phyloP scores from a whole-genome alignment of 2,888 invertebrate genomes.

The Scaeva pyrastri region DNA sequence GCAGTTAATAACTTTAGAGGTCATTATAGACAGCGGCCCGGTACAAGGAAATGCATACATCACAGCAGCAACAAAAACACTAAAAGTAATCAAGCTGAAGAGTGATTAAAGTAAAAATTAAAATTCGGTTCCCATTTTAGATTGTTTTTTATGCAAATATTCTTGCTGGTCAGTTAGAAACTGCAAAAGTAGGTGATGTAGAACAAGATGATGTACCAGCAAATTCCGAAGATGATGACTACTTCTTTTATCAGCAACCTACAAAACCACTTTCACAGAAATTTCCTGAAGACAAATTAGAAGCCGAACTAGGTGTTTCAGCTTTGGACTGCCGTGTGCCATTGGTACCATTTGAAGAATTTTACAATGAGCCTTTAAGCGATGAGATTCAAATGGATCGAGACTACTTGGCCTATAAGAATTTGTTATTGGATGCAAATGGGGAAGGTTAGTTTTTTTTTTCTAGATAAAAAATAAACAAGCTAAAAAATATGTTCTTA shows the following conservation, averaged over 20 bases:
- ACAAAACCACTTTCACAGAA: constrained; percentile 80
- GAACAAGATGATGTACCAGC: constrained; percentile 80
- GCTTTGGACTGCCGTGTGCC: constrained; percentile 91
- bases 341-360: constrained; percentile 93
- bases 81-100: constrained; percentile 87
- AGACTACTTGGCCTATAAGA: constrained; percentile 95
- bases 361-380: constrained; percentile 97
- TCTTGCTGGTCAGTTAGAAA: constrained; percentile 91
- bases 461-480: neutral
- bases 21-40: constrained; percentile 91
- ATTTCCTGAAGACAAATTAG: constrained; percentile 84
- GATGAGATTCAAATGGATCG: constrained; percentile 97
- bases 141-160: constrained; percentile 95
- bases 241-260: constrained; percentile 81
- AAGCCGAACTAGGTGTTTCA: constrained; percentile 88
- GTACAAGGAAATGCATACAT: constrained; percentile 94
- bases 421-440: constrained; percentile 83
- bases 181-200: constrained; percentile 87
- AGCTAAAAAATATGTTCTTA: constrained; percentile 74
- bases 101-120: neutral
- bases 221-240: constrained; percentile 83
- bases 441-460: constrained; percentile 76
- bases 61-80: constrained; percentile 93
- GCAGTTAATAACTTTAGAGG: constrained; percentile 93
- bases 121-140: constrained; percentile 82